These are phyloP conservation scores for Octonoba sinensis DNA, from an alignment of 2,888 invertebrate genomes.

Conservation along the genomic window DNA sequence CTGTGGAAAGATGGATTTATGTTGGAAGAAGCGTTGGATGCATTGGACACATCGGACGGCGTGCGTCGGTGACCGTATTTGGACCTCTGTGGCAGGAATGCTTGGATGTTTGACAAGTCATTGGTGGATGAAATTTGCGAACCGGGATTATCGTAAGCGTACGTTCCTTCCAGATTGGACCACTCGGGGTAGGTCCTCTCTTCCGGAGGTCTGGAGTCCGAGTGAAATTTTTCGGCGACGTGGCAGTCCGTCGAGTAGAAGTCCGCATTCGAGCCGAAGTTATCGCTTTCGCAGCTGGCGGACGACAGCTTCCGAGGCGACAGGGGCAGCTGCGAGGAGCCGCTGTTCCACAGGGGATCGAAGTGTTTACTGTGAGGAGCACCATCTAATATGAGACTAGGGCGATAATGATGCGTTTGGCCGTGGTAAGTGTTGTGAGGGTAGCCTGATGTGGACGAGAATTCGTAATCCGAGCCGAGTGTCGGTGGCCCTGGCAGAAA, in stretches of 20 bases:
- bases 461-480: constrained; percentile 74
- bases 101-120: constrained; percentile 66
- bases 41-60: constrained; percentile 81
- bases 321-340: constrained; percentile 75
- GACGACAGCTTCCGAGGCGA: constrained; percentile 82
- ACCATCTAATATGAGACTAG: constrained; percentile 65
- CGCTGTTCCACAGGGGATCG: constrained; percentile 76
- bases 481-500: constrained; percentile 41
- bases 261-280: constrained; percentile 55
- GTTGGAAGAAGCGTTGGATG: constrained; percentile 73
- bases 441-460: constrained; percentile 76
- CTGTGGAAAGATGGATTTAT: constrained; percentile 78
- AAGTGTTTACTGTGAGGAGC: constrained; percentile 78
- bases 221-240: constrained; percentile 22
- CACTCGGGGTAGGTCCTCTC: constrained; percentile 67
- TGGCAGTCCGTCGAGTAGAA: constrained; percentile 30
- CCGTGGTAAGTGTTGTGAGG: constrained; percentile 93
- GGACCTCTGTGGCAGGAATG: constrained; percentile 57
- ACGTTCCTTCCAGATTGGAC: constrained; percentile 67
- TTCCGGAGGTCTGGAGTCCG: constrained; percentile 33
- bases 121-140: constrained; percentile 44
- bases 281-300: constrained; percentile 79
- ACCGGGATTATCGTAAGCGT: constrained; percentile 67
- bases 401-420: constrained; percentile 78
- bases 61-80: constrained; percentile 79